A percentile compares a stretch with the other conserved stretches of the same genome.
Conservation (phyloP, 2,797 vertebrate species). For the Pogonophryne albipinna region DNA sequence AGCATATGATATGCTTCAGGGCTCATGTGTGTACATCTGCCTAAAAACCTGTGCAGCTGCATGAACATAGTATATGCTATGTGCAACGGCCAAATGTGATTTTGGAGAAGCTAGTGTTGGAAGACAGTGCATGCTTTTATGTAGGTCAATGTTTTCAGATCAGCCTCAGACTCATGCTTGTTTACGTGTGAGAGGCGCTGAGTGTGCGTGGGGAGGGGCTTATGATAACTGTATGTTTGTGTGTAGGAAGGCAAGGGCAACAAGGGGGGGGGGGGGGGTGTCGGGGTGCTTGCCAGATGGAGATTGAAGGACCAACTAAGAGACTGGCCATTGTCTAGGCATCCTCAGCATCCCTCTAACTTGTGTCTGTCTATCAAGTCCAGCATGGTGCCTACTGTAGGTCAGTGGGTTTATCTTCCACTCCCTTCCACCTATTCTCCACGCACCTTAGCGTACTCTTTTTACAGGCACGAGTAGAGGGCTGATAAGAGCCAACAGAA, state of each 20-base stretch:
- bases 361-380: constrained; percentile 60
- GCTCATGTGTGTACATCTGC: constrained; percentile 30
- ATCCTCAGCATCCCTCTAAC: constrained; percentile 63
- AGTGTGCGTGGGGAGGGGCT: constrained; percentile 63
- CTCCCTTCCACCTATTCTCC: constrained; percentile 5
- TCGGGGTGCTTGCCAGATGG: constrained; percentile 74
- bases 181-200: constrained; percentile 80
- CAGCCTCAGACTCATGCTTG: constrained; percentile 83
- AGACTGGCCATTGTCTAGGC: constrained; percentile 75
- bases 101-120: constrained; percentile 60
- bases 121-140: constrained; percentile 77
- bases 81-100: constrained; percentile 42
- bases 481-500: constrained; percentile 37
- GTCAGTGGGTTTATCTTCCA: constrained; percentile 57
- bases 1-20: constrained; percentile 23
- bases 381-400: constrained; percentile 30
- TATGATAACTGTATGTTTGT: constrained; percentile 65
- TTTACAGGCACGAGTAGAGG: constrained; percentile 17
- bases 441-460: constrained; percentile 29
- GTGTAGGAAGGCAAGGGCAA: constrained; percentile 56
- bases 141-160: constrained; percentile 86
- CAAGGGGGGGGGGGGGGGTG: not conserved
- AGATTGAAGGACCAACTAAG: constrained; percentile 69
- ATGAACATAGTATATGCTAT: constrained; percentile 34
- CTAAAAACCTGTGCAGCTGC: constrained; percentile 45